phyloP scores from a whole-genome alignment of 2,797 vertebrate genomes.

The Hylomyscus alleni region DNA sequence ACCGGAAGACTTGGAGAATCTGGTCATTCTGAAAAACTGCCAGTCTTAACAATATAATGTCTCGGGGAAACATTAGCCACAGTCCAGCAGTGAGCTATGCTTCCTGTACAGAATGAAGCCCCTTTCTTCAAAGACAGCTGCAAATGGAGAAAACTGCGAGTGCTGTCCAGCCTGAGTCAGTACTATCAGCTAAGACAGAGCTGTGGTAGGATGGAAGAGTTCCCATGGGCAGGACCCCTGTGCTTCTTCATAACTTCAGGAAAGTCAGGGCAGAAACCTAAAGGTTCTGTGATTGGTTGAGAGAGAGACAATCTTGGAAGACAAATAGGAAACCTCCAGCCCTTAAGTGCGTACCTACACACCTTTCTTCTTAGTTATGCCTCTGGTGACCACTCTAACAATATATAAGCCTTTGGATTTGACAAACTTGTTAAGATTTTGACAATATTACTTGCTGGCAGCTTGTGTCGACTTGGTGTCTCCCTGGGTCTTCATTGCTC shows the following conservation, averaged over 20 bases:
- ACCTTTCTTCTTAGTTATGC: slow-evolving; percentile 17
- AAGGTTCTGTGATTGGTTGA: neutral
- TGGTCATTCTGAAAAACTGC: slow-evolving; percentile 37
- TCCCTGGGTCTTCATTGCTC: neutral
- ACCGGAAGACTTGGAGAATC: slow-evolving; percentile 50
- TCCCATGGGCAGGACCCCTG: neutral
- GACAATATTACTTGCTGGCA: neutral
- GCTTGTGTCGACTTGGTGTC: neutral
- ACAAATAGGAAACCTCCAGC: neutral
- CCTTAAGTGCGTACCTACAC: neutral
- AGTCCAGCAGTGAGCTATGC: neutral
- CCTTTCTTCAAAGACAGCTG: slow-evolving; percentile 7
- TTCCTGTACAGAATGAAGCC: neutral
- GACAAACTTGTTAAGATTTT: neutral
- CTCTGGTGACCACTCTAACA: neutral
- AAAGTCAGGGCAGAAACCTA: neutral
- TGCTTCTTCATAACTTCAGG: neutral
- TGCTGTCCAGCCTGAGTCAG: neutral
- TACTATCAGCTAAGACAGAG: neutral
- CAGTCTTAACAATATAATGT: slow-evolving; percentile 27
- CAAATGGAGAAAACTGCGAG: neutral
- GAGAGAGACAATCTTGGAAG: neutral
- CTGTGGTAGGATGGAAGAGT: neutral
- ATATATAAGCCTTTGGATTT: neutral
- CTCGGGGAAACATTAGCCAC: slow-evolving; percentile 22